Percentiles rank a stretch among this genome's conserved stretches.
phyloP scores from a whole-genome alignment of 2,113 vertebrate genomes.

The Neotoma lepida region DNA sequence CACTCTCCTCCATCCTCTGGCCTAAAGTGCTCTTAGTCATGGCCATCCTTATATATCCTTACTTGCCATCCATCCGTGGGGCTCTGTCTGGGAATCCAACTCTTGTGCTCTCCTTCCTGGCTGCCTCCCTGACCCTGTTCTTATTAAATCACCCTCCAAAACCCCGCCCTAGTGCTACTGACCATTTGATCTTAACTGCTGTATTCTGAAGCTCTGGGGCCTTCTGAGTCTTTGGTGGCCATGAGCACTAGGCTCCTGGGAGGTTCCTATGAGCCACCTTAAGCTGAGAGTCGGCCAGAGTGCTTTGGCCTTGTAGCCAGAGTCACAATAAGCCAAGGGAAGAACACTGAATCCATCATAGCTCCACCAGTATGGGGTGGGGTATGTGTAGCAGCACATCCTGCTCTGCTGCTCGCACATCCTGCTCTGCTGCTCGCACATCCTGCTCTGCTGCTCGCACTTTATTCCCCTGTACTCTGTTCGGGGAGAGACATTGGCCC shows the following conservation, averaged over 20 bases:
- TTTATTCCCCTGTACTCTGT: neutral
- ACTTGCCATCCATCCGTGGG: rapidly evolving
- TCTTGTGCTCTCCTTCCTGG: rapidly evolving
- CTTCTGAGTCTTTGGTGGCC: rapidly evolving
- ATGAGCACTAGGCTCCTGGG: neutral
- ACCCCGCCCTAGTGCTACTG: neutral
- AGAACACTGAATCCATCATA: no score
- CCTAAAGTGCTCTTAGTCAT: neutral
- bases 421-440: neutral
- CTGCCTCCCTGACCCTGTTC: no score
- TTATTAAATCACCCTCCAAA: neutral
- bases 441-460: no score
- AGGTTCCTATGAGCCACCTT: neutral
- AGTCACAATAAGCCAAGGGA: neutral
- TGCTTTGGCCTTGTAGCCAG: neutral
- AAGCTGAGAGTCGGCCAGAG: neutral
- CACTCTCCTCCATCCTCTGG: rapidly evolving
- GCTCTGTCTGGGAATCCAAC: neutral
- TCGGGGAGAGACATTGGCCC: neutral
- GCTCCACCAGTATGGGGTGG: neutral
- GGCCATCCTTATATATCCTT: neutral
- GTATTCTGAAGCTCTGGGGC: neutral
- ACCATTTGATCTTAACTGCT: neutral
- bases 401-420: neutral
- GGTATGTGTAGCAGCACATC: rapidly evolving